A percentile compares a stretch with the other conserved stretches of the same genome.
Conservation (phyloP, 2,113 vertebrate genomes). For the Otolemur garnettii region DNA sequence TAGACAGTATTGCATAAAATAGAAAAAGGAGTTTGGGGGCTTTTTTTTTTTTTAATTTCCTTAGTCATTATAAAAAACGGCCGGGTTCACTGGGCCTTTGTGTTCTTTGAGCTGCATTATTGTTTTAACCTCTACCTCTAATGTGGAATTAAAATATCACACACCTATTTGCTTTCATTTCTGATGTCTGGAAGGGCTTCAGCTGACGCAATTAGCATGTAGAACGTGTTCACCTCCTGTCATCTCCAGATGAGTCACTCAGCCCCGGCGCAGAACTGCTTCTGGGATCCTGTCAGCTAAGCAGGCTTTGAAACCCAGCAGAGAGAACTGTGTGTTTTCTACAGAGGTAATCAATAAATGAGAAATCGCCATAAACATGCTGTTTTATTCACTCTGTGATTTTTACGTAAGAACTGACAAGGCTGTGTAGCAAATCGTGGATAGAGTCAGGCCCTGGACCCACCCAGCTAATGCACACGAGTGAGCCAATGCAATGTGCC, state of each 20-base stretch:
- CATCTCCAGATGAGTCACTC: constrained; percentile 60
- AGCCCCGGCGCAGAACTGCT: background rate
- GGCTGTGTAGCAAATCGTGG: constrained; percentile 4
- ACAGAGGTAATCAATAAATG: constrained; percentile 50
- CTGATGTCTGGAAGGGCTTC: constrained; percentile 35
- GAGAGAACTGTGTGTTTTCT: constrained; percentile 55
- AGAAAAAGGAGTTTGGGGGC: background rate
- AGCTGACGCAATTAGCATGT: constrained; percentile 9
- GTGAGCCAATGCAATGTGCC: constrained; percentile 75
- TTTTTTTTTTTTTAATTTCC: background rate
- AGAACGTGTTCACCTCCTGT: background rate
- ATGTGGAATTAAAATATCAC: constrained; percentile 1
- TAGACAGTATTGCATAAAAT: constrained; percentile 15
- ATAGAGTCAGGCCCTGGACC: background rate
- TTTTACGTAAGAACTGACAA: constrained; percentile 68
- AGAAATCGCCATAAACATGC: constrained; percentile 63
- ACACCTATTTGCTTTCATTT: constrained; percentile 18
- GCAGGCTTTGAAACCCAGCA: constrained; percentile 15
- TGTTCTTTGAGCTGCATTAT: constrained; percentile 22
- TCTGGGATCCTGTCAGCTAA: background rate
- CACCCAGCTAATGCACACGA: constrained; percentile 59
- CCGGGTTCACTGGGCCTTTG: background rate
- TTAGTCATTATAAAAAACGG: background rate
- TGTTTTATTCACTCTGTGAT: constrained; percentile 23
- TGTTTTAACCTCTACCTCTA: constrained; percentile 2